Conservation (phyloP, 2,888 invertebrate species). For the Muschampia plurimacula region DNA sequence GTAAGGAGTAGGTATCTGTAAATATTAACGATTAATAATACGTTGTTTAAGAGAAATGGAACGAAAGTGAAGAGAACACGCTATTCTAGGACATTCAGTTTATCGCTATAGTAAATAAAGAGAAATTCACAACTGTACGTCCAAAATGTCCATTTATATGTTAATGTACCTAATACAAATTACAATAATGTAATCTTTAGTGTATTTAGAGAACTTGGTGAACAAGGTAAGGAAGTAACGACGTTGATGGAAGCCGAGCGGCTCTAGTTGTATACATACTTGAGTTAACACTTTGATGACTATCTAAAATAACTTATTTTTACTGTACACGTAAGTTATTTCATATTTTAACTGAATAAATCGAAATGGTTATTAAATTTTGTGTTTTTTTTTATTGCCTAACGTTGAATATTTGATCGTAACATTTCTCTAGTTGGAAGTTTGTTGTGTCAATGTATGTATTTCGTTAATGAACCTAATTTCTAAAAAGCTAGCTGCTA, state of each 20-base stretch:
- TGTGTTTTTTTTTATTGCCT: constrained; percentile 53
- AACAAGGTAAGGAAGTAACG: constrained; percentile 68
- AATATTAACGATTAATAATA: constrained; percentile 55
- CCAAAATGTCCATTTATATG: constrained; percentile 86
- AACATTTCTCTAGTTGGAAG: too few species aligned
- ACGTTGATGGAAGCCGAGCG: constrained; percentile 62
- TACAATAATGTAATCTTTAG: constrained; percentile 84
- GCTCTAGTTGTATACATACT: constrained; percentile 63
- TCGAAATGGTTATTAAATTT: constrained; percentile 81
- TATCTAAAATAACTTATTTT: constrained; percentile 83
- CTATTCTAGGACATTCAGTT: constrained; percentile 65
- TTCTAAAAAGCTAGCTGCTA: too few species aligned
- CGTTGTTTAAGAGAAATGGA: constrained; percentile 60
- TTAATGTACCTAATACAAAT: constrained; percentile 84
- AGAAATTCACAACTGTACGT: constrained; percentile 83
- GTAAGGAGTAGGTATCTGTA: constrained; percentile 60
- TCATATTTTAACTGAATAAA: constrained; percentile 86
- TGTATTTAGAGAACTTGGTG: constrained; percentile 77
- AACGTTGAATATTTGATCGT: too few species aligned
- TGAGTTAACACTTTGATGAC: constrained; percentile 72
- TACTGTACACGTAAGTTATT: constrained; percentile 85
- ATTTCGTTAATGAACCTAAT: too few species aligned
- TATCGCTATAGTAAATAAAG: constrained; percentile 70
- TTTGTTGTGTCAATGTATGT: background rate
- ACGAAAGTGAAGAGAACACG: constrained; percentile 76